A percentile compares a stretch with the other conserved stretches of the same genome.
phyloP scores from a whole-genome alignment of 2,113 vertebrate species.

The Dipodomys stephensi region DNA sequence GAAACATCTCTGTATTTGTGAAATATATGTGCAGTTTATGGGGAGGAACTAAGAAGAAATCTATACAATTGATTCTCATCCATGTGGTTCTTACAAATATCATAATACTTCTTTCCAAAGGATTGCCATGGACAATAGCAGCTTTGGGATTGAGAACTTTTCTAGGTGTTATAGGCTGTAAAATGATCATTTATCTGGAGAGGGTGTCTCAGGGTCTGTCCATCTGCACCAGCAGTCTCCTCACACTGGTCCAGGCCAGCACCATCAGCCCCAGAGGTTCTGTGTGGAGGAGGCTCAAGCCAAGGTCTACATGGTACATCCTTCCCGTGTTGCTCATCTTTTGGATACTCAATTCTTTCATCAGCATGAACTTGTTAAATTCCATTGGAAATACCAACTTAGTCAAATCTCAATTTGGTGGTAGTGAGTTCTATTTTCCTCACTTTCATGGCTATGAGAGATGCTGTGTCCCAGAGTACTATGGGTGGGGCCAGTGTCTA shows the following conservation, averaged over 20 bases:
- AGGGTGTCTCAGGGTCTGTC: neutral
- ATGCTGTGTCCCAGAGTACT: neutral
- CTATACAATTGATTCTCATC: neutral
- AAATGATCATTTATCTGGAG: neutral
- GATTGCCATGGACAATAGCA: neutral
- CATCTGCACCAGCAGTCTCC: neutral
- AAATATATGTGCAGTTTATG: neutral
- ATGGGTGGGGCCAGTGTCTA: neutral
- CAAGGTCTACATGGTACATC: fast-evolving
- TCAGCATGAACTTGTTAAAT: neutral
- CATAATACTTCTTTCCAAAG: neutral
- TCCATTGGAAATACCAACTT: neutral
- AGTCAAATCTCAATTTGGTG: neutral
- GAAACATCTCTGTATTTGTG: neutral
- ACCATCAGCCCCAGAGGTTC: neutral
- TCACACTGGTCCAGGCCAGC: neutral
- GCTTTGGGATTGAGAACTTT: neutral
- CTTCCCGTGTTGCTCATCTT: neutral
- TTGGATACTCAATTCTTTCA: neutral
- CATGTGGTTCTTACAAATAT: neutral
- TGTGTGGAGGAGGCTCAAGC: neutral
- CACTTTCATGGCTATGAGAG: neutral
- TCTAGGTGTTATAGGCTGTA: too few relatives aligned
- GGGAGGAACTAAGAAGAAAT: neutral
- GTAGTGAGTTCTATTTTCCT: neutral